These are phyloP conservation scores for Pogonus chalceus DNA, from an alignment of 1,140 invertebrate species.

Conservation along the genomic window DNA sequence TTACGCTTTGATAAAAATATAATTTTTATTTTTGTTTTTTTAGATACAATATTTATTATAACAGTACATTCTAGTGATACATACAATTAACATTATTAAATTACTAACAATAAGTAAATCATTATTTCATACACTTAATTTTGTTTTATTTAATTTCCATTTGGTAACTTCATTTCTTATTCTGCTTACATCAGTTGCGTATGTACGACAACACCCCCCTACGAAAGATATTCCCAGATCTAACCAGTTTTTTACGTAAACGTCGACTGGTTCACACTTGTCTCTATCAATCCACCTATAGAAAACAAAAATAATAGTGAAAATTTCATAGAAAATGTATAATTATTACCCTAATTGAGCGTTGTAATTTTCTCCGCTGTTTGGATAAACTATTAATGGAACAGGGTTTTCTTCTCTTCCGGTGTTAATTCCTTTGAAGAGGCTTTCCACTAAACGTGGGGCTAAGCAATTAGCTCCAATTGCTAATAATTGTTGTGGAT, in stretches of 20 bases:
- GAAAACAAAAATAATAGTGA: constrained; percentile 14
- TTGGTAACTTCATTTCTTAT: constrained; percentile 44
- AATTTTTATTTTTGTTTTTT: too few species aligned
- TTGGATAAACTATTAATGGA: constrained; percentile 67
- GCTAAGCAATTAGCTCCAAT: constrained; percentile 81
- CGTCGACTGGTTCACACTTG: constrained; percentile 44
- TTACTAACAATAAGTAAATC: neutral
- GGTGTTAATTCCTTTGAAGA: constrained; percentile 48
- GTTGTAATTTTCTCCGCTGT: constrained; percentile 62
- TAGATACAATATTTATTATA: too few species aligned
- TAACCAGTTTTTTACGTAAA: constrained; percentile 50
- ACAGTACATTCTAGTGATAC: too few species aligned
- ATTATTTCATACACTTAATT: neutral
- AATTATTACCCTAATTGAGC: constrained; percentile 42
- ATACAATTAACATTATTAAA: too few species aligned
- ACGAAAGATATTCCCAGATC: constrained; percentile 51
- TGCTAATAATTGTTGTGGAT: constrained; percentile 58
- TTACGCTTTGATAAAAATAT: neutral
- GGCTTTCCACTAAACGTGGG: constrained; percentile 43
- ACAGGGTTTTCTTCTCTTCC: constrained; percentile 39
- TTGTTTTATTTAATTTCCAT: constrained; percentile 36
- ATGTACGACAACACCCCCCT: constrained; percentile 60
- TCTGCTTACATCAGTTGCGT: constrained; percentile 47
- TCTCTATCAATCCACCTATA: constrained; percentile 48
- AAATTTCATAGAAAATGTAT: constrained; percentile 5